Conservation (phyloP, 2,113 vertebrate species). For the Apodemus sylvaticus region DNA sequence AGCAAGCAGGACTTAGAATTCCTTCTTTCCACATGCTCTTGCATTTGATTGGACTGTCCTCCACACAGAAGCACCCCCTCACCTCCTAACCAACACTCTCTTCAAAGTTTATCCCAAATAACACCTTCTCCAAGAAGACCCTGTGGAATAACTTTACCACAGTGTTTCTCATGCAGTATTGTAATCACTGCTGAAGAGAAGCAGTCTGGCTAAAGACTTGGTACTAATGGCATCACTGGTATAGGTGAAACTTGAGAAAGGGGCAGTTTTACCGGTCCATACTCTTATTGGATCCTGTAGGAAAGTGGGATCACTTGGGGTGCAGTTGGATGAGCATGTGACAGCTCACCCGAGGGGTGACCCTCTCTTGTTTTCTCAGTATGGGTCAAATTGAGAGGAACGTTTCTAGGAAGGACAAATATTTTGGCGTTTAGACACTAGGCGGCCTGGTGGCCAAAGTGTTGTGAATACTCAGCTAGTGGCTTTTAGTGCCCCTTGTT, state of each 20-base stretch:
- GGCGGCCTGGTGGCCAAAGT: background rate
- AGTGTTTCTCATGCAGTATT: background rate
- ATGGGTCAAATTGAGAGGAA: background rate
- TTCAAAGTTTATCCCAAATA: background rate
- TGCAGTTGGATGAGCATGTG: too few species aligned
- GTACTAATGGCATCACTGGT: background rate
- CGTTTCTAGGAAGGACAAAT: background rate
- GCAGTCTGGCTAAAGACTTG: slow-evolving; percentile 2
- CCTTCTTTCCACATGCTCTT: background rate
- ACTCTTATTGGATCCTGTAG: background rate
- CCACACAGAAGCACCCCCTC: background rate
- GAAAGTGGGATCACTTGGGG: background rate
- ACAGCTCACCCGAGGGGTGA: background rate
- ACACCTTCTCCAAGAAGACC: background rate
- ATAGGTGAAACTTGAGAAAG: background rate
- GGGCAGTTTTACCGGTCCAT: background rate
- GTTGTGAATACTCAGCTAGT: background rate
- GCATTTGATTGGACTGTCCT: background rate
- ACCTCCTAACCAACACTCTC: background rate
- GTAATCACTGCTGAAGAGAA: background rate
- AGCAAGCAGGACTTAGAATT: background rate
- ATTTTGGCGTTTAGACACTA: background rate
- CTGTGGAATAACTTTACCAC: background rate
- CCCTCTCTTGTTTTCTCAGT: background rate
- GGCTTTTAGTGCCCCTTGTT: background rate